Percentiles rank a stretch among this genome's conserved stretches.
Conservation (phyloP, 2,888 invertebrate genomes). For the Anagyrus pseudococci region DNA sequence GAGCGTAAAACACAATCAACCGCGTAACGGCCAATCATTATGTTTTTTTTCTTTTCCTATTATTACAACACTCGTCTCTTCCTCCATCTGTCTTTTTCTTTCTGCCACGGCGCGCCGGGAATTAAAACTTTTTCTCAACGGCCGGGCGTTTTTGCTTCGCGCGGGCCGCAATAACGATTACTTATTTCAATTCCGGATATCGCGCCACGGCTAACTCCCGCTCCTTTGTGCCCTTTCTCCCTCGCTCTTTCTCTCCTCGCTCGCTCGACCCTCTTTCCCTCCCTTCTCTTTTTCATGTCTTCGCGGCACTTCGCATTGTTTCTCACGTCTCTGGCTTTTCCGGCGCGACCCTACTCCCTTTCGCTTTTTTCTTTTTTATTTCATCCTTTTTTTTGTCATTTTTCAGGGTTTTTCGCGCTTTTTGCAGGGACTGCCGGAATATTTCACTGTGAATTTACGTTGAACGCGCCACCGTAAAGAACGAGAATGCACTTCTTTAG, state of each 20-base stretch:
- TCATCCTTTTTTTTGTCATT: constrained; percentile 10
- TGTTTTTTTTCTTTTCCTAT: too few relatives aligned
- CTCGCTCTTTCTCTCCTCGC: constrained; percentile 6
- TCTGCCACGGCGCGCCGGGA: too few relatives aligned
- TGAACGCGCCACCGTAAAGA: not conserved
- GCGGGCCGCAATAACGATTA: constrained; percentile 39
- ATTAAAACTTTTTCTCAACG: too few relatives aligned
- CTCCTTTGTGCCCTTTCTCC: constrained; percentile 16
- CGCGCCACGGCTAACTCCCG: constrained; percentile 26
- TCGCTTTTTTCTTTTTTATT: not conserved
- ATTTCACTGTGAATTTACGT: constrained; percentile 29
- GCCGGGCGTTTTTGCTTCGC: too few relatives aligned
- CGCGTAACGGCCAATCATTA: too few relatives aligned
- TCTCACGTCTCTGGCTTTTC: not conserved
- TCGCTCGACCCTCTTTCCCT: constrained; percentile 2
- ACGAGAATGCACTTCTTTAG: not conserved
- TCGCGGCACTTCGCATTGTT: constrained; percentile 1
- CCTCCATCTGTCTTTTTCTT: too few relatives aligned
- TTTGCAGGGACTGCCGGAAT: constrained; percentile 12
- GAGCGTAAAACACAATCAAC: too few relatives aligned
- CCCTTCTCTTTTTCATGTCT: constrained; percentile 25
- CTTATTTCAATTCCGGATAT: constrained; percentile 40
- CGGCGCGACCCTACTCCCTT: not conserved
- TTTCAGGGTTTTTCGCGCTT: constrained; percentile 25
- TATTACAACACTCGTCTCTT: too few relatives aligned